Evolutionary conservation across 1,140 invertebrate genomes (phyloP).

Genomic region (Archivesica marissinica): DNA sequence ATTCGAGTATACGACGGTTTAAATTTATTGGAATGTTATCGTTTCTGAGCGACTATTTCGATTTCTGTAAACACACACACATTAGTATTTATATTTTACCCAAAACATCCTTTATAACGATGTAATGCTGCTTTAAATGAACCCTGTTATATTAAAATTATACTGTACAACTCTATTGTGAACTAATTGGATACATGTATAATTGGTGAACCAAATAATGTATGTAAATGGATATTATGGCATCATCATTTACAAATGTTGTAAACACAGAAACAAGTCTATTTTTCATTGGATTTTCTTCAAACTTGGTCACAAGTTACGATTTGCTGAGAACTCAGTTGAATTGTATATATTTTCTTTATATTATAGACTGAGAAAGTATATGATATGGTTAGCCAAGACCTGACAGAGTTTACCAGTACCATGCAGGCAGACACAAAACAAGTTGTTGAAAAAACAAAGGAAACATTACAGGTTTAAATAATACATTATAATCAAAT

Average conservation of each 20-base stretch:
- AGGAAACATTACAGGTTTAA: slow-evolving; percentile 90
- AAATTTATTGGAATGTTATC: no score
- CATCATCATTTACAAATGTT: no score
- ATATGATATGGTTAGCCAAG: slow-evolving; percentile 90
- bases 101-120: no score
- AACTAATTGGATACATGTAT: neutral
- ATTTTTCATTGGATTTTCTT: no score
- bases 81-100: no score
- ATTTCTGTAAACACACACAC: no score
- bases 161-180: neutral
- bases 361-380: slow-evolving; percentile 88
- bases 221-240: neutral
- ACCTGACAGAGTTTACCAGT: slow-evolving; percentile 89
- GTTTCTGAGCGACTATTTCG: no score
- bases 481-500: no score
- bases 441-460: slow-evolving; percentile 87
- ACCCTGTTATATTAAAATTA: neutral
- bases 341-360: neutral
- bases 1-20: no score
- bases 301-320: no score
- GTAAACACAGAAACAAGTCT: neutral
- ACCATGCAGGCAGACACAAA: slow-evolving; percentile 89
- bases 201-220: neutral
- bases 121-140: neutral
- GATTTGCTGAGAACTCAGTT: neutral